A percentile compares a stretch with the other conserved stretches of the same genome.
Evolutionary conservation across 2,888 invertebrate genomes (phyloP).

Genomic region (Dione juno): DNA sequence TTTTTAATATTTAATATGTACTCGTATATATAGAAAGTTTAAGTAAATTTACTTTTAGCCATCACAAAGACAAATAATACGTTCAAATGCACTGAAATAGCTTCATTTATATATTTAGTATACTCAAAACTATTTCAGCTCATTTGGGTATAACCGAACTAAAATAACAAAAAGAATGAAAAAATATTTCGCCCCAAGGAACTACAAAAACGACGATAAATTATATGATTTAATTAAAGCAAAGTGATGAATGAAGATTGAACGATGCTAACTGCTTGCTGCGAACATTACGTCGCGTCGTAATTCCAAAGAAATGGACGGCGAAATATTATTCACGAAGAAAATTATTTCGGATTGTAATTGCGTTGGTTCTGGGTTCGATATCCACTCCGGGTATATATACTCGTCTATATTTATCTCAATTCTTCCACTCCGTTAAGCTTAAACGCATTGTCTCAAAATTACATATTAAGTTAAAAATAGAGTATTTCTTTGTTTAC

Average conservation of each 20-base stretch:
- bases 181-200: neutral
- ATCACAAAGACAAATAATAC: neutral
- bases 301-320: constrained; percentile 9
- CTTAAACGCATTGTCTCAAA: too few species aligned
- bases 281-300: constrained; percentile 1
- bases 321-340: neutral
- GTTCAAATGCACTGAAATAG: neutral
- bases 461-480: too few species aligned
- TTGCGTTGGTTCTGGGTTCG: too few species aligned
- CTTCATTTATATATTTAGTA: neutral
- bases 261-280: constrained; percentile 23
- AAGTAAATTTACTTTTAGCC: neutral
- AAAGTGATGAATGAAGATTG: constrained; percentile 32
- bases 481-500: too few species aligned
- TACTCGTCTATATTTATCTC: too few species aligned
- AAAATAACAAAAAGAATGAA: neutral
- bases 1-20: too few species aligned
- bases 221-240: constrained; percentile 25
- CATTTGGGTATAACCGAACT: neutral
- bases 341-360: neutral
- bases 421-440: too few species aligned
- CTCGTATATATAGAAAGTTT: too few species aligned
- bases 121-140: neutral
- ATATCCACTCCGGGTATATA: neutral
- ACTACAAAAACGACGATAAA: constrained; percentile 3